Conservation (phyloP, 2,797 vertebrate species). For the Pseudochirops cupreus region DNA sequence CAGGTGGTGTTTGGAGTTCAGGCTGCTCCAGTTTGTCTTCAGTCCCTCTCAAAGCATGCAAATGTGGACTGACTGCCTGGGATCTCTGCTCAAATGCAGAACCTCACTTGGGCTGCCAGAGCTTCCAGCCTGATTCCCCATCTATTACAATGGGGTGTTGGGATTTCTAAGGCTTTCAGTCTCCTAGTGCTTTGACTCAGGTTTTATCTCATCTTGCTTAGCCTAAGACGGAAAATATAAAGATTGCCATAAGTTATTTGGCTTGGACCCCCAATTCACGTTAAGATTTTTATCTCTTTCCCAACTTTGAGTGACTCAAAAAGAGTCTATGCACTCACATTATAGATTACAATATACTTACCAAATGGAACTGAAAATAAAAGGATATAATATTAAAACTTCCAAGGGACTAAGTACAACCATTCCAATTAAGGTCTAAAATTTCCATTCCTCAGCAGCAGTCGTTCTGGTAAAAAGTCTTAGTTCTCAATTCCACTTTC, state of each 20-base stretch:
- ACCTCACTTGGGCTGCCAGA: neutral
- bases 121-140: neutral
- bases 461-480: neutral
- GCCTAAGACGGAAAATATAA: neutral
- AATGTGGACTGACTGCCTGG: neutral
- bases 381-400: neutral
- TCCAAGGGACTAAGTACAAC: neutral
- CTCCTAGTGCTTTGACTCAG: neutral
- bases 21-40: neutral
- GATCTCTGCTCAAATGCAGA: neutral
- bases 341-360: neutral
- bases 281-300: neutral
- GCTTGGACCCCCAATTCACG: neutral
- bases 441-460: neutral
- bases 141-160: neutral
- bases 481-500: neutral
- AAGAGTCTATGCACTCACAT: neutral
- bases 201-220: neutral
- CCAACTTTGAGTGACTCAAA: neutral
- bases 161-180: neutral
- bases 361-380: neutral
- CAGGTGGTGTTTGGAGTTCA: neutral
- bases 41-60: neutral
- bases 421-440: neutral
- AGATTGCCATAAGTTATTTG: neutral